These are phyloP conservation scores for Anseranas semipalmata DNA, from an alignment of 2,113 vertebrate species.

Conservation along the genomic window DNA sequence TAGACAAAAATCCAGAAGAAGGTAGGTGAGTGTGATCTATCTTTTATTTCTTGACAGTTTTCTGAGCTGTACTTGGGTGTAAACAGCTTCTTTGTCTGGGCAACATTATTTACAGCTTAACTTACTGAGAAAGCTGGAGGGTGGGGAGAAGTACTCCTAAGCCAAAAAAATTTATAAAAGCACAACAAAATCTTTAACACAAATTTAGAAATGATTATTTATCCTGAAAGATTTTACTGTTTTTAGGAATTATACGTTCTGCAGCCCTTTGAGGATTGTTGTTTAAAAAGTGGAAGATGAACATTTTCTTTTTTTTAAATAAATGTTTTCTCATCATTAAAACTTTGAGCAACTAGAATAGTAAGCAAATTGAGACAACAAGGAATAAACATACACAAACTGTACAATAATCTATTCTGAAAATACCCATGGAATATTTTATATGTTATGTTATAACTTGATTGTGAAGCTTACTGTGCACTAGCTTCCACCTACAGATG, in stretches of 20 bases:
- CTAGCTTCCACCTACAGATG: background rate
- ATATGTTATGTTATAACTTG: background rate
- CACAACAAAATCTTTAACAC: background rate
- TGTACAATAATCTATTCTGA: background rate
- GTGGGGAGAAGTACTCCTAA: background rate
- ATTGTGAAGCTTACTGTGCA: background rate
- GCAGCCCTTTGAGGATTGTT: rapidly evolving
- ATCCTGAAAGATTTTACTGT: background rate
- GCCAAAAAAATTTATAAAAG: background rate
- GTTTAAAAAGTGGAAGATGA: background rate
- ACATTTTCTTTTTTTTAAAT: background rate
- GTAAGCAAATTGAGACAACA: background rate
- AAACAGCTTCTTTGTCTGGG: background rate
- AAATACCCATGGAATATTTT: background rate
- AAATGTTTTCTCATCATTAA: background rate
- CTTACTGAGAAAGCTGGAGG: background rate
- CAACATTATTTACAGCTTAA: background rate
- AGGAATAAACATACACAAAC: background rate
- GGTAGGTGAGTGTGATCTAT: background rate
- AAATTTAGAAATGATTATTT: background rate
- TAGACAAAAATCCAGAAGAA: background rate
- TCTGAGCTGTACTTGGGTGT: background rate
- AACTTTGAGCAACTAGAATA: background rate
- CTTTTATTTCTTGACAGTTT: constrained; percentile 1
- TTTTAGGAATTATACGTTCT: background rate